These are phyloP conservation scores for Pleuronectes platessa DNA, from an alignment of 2,113 vertebrate genomes.

Conservation along the genomic window DNA sequence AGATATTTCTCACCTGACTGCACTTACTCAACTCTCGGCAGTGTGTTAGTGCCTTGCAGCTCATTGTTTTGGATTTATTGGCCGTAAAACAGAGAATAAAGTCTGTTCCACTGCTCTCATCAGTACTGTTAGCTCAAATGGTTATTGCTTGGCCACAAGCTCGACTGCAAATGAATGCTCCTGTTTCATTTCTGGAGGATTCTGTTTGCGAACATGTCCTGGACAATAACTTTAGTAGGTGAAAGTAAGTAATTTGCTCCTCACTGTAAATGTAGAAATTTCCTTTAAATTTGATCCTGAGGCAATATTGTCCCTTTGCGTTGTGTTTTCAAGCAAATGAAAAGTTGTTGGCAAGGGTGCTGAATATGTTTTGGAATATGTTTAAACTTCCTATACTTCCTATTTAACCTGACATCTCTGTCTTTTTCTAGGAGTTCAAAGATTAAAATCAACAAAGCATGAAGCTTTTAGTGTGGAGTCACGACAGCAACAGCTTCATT, in stretches of 20 bases:
- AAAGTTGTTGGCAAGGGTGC: no score
- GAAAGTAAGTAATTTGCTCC: neutral
- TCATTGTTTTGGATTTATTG: neutral
- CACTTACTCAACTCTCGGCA: neutral
- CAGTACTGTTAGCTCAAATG: neutral
- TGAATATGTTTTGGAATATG: no score
- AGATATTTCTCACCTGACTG: neutral
- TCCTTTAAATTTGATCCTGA: no score
- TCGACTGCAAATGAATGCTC: neutral
- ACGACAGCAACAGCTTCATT: no score
- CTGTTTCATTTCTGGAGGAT: neutral
- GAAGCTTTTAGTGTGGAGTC: no score
- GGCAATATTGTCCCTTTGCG: no score
- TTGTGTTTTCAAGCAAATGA: no score
- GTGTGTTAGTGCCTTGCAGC: neutral
- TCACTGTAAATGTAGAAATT: no score
- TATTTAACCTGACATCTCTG: no score
- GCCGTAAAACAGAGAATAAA: neutral
- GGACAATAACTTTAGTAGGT: neutral
- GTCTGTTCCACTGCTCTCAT: neutral
- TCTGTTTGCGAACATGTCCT: neutral
- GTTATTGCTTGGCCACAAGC: neutral
- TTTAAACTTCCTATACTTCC: no score
- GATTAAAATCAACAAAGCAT: no score
- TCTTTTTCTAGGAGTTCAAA: no score